Conservation (phyloP, 2,113 vertebrate species). For the Pluvialis apricaria region DNA sequence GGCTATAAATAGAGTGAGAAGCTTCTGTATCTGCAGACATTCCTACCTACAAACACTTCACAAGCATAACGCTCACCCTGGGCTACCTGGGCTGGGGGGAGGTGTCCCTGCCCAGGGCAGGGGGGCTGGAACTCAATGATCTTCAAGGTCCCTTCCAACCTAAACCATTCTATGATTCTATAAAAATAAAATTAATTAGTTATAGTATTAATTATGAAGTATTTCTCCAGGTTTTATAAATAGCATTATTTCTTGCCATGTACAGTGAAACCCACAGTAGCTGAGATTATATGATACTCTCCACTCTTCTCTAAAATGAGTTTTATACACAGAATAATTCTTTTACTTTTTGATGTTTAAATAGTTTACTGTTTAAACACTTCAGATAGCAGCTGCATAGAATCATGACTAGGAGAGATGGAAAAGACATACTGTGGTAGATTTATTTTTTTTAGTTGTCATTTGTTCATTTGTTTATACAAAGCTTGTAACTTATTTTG, state of each 20-base stretch:
- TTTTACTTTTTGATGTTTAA: not conserved
- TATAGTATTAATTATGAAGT: not conserved
- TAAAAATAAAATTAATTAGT: not conserved
- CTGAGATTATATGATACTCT: not conserved
- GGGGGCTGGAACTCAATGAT: no score
- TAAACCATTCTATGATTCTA: no score
- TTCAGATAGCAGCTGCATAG: not conserved
- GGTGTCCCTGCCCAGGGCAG: no score
- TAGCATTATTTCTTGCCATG: not conserved
- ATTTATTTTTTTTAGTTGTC: not conserved
- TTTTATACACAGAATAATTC: not conserved
- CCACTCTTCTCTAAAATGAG: not conserved
- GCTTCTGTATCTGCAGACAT: not conserved
- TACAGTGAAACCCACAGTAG: not conserved
- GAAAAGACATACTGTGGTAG: not conserved
- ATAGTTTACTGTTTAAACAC: not conserved
- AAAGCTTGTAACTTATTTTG: not conserved
- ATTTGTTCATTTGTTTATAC: not conserved
- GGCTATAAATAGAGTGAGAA: not conserved
- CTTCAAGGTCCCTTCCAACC: no score
- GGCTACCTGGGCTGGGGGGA: no score
- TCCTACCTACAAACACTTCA: not conserved
- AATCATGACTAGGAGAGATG: not conserved
- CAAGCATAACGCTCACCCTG: no score
- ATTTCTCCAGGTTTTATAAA: not conserved